Conservation (phyloP, 2,113 vertebrate genomes). For the Ondatra zibethicus region DNA sequence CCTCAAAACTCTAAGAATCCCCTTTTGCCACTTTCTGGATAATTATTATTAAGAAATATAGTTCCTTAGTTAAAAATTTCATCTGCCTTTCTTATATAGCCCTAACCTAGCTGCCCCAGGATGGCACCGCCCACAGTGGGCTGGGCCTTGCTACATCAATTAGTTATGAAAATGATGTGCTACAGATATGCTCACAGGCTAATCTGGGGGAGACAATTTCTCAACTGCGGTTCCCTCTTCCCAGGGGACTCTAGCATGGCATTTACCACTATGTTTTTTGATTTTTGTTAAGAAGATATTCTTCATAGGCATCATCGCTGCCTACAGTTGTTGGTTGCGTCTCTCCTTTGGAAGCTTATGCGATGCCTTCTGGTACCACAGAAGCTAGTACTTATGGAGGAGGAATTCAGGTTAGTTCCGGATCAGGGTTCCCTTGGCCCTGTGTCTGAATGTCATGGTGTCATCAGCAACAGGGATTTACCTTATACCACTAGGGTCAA, state of each 20-base stretch:
- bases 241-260: no score
- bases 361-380: not conserved
- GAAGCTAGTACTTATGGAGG: not conserved
- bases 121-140: not conserved
- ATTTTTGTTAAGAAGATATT: not conserved
- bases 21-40: not conserved
- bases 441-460: not conserved
- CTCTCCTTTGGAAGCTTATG: not conserved
- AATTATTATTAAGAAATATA: not conserved
- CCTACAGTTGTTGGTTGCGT: not conserved
- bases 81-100: not conserved
- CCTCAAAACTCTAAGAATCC: not conserved
- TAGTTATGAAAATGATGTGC: not conserved
- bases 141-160: not conserved
- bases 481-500: not conserved
- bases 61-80: not conserved
- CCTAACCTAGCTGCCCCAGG: not conserved
- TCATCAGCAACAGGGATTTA: not conserved
- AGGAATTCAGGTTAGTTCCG: not conserved
- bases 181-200: not conserved
- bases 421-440: not conserved
- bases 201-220: not conserved
- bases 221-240: not conserved
- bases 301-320: not conserved
- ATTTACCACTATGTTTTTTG: not conserved